These are phyloP conservation scores for Cryptops parisi DNA, from an alignment of 2,888 invertebrate genomes.

Conservation along the genomic window DNA sequence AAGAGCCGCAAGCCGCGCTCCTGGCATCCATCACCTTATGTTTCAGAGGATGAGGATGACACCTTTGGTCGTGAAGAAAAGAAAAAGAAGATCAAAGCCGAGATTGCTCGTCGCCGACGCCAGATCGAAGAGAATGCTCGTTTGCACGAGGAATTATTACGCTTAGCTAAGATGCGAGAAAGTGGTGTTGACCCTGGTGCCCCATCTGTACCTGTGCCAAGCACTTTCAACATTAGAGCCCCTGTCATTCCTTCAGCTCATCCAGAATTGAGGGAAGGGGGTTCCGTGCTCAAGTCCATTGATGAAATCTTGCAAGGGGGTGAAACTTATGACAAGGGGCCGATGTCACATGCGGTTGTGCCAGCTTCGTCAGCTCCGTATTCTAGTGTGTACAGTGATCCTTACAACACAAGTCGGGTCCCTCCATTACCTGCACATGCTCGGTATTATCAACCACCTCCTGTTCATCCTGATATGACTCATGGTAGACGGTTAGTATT, in stretches of 20 bases:
- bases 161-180: slow-evolving; percentile 32
- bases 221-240: not conserved
- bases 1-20: slow-evolving; percentile 29
- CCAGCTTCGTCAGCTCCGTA: slow-evolving; percentile 25
- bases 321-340: slow-evolving; percentile 16
- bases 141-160: slow-evolving; percentile 37
- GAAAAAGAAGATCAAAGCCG: slow-evolving; percentile 43
- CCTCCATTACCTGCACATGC: not conserved
- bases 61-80: slow-evolving; percentile 41
- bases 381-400: not conserved
- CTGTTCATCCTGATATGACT: not conserved
- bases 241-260: slow-evolving; percentile 9
- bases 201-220: not conserved
- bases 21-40: slow-evolving; percentile 40
- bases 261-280: slow-evolving; percentile 21
- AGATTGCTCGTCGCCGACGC: slow-evolving; percentile 44
- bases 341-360: slow-evolving; percentile 17
- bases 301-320: slow-evolving; percentile 28
- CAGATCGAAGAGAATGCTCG: slow-evolving; percentile 44
- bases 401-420: not conserved
- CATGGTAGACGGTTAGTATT: not conserved
- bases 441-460: not conserved
- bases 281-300: slow-evolving; percentile 34
- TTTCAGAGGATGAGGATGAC: slow-evolving; percentile 39
- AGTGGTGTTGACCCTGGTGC: slow-evolving; percentile 22